These are phyloP conservation scores for Podabrus alpinus DNA, from an alignment of 2,888 invertebrate species.

Conservation along the genomic window DNA sequence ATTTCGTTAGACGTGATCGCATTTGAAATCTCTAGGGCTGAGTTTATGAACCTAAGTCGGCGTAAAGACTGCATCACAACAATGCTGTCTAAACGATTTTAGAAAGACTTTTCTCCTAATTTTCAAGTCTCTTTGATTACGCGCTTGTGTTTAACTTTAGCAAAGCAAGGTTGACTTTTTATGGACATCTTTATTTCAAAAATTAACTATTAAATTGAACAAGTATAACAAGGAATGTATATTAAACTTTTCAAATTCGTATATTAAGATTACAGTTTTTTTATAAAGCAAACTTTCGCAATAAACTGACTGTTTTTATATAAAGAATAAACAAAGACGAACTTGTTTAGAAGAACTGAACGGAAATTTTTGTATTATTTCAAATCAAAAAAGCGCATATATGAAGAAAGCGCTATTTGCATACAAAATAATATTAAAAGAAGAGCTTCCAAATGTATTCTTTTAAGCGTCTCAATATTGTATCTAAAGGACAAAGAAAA, in stretches of 20 bases:
- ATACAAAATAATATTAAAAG: constrained; percentile 29
- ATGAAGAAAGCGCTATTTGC: constrained; percentile 22
- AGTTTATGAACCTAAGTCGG: constrained; percentile 45
- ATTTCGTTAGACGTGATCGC: constrained; percentile 48
- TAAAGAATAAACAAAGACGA: neutral
- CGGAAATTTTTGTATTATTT: constrained; percentile 14
- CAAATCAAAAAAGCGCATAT: constrained; percentile 16
- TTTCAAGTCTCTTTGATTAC: constrained; percentile 29
- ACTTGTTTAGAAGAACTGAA: neutral
- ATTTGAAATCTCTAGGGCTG: constrained; percentile 44
- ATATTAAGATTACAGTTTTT: neutral
- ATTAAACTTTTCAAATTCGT: neutral
- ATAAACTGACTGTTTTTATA: constrained; percentile 6
- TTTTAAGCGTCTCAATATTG: constrained; percentile 26
- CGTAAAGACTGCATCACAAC: constrained; percentile 44
- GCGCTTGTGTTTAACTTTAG: constrained; percentile 3
- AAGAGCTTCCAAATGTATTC: constrained; percentile 25
- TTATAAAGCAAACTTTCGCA: constrained; percentile 6
- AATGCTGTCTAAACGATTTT: constrained; percentile 45
- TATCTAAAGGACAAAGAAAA: constrained; percentile 28
- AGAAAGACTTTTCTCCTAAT: constrained; percentile 32
- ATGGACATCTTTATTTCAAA: neutral
- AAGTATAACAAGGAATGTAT: neutral
- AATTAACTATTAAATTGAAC: neutral
- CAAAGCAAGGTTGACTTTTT: neutral